Percentiles rank a stretch among this genome's conserved stretches.
phyloP scores from a whole-genome alignment of 2,113 vertebrate genomes.

The Sceloporus undulatus region DNA sequence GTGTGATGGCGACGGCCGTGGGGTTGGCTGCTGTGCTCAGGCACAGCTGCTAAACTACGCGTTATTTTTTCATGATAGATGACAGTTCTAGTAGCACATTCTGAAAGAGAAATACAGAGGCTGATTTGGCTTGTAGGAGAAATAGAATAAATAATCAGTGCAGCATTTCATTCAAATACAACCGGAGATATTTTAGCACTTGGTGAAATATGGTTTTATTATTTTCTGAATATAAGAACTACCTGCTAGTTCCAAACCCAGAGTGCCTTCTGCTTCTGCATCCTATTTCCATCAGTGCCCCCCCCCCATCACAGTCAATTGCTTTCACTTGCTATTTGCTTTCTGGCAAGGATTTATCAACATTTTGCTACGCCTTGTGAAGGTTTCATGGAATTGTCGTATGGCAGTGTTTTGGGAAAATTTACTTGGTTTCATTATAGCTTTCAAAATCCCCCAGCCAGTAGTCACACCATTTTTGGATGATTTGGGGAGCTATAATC shows the following conservation, averaged over 20 bases:
- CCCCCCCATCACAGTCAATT: background rate
- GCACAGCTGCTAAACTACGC: slow-evolving; percentile 43
- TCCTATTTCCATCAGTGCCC: background rate
- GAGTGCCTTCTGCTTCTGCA: background rate
- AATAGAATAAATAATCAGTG: slow-evolving; percentile 15
- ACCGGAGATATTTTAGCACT: background rate
- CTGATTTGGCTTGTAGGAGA: slow-evolving; percentile 49
- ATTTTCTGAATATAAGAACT: background rate
- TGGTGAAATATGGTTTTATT: background rate
- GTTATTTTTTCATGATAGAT: slow-evolving; percentile 97
- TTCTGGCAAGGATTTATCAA: background rate
- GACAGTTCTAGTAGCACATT: slow-evolving; percentile 95
- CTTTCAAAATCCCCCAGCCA: background rate
- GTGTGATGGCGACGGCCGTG: background rate
- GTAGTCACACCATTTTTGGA: background rate
- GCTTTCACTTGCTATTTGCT: background rate
- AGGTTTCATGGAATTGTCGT: no score
- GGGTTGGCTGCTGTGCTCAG: slow-evolving; percentile 46
- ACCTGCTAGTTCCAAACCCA: background rate
- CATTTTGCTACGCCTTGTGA: background rate
- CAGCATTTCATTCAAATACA: background rate
- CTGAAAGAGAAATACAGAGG: slow-evolving; percentile 79
- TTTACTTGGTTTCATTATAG: background rate
- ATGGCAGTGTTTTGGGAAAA: background rate
- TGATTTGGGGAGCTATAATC: background rate